phyloP scores from a whole-genome alignment of 1,140 invertebrate genomes.

The Zaprionus gabonicus region DNA sequence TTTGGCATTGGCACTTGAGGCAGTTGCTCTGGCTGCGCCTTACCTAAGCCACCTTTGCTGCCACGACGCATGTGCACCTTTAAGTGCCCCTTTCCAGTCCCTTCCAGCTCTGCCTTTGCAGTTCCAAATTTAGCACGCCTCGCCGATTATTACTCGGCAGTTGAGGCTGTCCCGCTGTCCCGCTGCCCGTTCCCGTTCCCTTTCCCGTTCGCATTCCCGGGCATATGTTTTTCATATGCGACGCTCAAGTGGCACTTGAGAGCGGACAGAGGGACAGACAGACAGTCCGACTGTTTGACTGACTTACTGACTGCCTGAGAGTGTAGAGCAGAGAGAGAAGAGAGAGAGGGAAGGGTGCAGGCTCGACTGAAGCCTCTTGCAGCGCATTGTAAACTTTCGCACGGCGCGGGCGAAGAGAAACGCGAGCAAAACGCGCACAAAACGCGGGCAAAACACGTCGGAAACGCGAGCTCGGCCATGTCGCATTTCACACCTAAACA shows the following conservation, averaged over 20 bases:
- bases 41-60: slow-evolving; percentile 74
- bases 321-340: background rate
- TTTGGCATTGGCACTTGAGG: slow-evolving; percentile 73
- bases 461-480: background rate
- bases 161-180: slow-evolving; percentile 22
- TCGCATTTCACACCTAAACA: slow-evolving; percentile 46
- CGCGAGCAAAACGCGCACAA: background rate
- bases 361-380: too few relatives aligned
- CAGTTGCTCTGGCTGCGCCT: slow-evolving; percentile 20
- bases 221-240: slow-evolving; percentile 54
- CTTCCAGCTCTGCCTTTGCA: slow-evolving; percentile 5
- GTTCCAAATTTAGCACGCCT: slow-evolving; percentile 57
- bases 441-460: background rate
- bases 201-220: slow-evolving; percentile 1
- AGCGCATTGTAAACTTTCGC: slow-evolving; percentile 61
- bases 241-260: slow-evolving; percentile 58
- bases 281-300: background rate
- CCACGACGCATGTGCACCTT: slow-evolving; percentile 37
- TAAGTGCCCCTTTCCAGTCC: slow-evolving; percentile 19
- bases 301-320: background rate
- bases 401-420: slow-evolving; percentile 26
- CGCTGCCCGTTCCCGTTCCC: background rate
- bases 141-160: slow-evolving; percentile 56
- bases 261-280: slow-evolving; percentile 9
- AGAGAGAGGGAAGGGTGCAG: background rate